Percentiles rank a stretch among this genome's conserved stretches.
These are phyloP conservation scores for Pygmarrhopalites habei DNA, from an alignment of 1,140 invertebrate species.

Conservation along the genomic window DNA sequence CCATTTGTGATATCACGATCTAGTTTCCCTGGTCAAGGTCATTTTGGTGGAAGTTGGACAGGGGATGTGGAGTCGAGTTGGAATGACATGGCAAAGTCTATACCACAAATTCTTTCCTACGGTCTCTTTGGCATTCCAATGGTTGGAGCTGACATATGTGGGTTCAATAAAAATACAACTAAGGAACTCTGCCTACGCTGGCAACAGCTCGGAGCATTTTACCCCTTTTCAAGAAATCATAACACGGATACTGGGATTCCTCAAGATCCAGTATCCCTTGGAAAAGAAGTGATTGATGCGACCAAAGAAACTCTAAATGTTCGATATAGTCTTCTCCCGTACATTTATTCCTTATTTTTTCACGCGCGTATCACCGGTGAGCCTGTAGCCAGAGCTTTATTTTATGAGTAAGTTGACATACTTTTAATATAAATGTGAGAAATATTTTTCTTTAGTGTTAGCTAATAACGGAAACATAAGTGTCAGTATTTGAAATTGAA, in stretches of 20 bases:
- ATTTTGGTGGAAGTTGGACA: slow-evolving; percentile 83
- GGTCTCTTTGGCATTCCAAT: slow-evolving; percentile 63
- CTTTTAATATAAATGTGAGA: too few relatives aligned
- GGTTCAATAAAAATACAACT: slow-evolving; percentile 72
- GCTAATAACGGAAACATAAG: not conserved
- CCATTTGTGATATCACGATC: slow-evolving; percentile 78
- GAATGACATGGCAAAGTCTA: slow-evolving; percentile 56
- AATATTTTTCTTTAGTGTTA: not conserved
- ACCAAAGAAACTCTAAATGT: slow-evolving; percentile 55
- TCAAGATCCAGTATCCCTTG: slow-evolving; percentile 69
- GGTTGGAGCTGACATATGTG: slow-evolving; percentile 86
- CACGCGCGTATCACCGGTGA: slow-evolving; percentile 60
- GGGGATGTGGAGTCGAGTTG: slow-evolving; percentile 70
- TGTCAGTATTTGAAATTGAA: too few relatives aligned
- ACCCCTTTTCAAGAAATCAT: slow-evolving; percentile 80
- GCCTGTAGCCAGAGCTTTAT: slow-evolving; percentile 68
- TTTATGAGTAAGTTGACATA: slow-evolving; percentile 71
- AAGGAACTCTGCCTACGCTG: slow-evolving; percentile 64
- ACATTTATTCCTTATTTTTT: slow-evolving; percentile 74
- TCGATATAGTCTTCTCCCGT: slow-evolving; percentile 69
- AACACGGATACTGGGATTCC: slow-evolving; percentile 64
- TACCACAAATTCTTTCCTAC: slow-evolving; percentile 66
- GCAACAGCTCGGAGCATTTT: slow-evolving; percentile 78
- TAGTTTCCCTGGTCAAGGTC: slow-evolving; percentile 70
- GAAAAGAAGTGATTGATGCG: slow-evolving; percentile 56